These are phyloP conservation scores for Ciconia maguari DNA, from an alignment of 2,113 vertebrate genomes.

Conservation along the genomic window DNA sequence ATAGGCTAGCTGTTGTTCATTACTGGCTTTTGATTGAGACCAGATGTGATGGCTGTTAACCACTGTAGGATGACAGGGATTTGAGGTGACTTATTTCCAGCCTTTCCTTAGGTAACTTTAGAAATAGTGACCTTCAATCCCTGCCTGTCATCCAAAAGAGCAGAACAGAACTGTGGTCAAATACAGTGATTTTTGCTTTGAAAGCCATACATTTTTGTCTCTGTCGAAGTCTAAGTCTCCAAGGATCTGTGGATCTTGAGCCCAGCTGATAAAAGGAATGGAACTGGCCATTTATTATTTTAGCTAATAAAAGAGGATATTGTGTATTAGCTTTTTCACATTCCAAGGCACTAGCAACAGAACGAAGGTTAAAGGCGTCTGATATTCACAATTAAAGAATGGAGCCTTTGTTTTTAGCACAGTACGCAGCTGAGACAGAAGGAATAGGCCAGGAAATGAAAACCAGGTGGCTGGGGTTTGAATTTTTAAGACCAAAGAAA, in stretches of 20 bases:
- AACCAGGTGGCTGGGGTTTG: conserved; percentile 52
- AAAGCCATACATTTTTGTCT: background rate
- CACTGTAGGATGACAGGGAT: background rate
- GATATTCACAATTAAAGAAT: conserved; percentile 51
- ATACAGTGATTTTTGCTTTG: background rate
- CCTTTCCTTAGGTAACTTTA: background rate
- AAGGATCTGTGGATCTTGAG: background rate
- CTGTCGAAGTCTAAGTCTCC: background rate
- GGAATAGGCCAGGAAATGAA: conserved; percentile 65
- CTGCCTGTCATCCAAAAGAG: background rate
- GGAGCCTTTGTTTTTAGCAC: conserved; percentile 50
- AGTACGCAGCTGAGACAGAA: background rate
- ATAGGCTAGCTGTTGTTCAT: accelerated
- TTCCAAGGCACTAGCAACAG: conserved; percentile 25
- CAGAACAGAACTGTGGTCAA: background rate
- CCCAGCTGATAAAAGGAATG: conserved; percentile 35
- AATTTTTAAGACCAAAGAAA: conserved; percentile 38
- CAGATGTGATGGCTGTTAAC: conserved; percentile 7
- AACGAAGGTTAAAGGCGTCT: background rate
- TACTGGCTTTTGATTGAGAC: conserved; percentile 16
- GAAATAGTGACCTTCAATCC: background rate
- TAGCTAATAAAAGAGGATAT: conserved; percentile 45
- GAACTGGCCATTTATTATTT: conserved; percentile 34
- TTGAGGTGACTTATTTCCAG: background rate
- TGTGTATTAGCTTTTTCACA: conserved; percentile 55